Percentiles rank a stretch among this genome's conserved stretches.
phyloP scores from a whole-genome alignment of 2,888 invertebrate species.

The Ganaspis brasiliensis region DNA sequence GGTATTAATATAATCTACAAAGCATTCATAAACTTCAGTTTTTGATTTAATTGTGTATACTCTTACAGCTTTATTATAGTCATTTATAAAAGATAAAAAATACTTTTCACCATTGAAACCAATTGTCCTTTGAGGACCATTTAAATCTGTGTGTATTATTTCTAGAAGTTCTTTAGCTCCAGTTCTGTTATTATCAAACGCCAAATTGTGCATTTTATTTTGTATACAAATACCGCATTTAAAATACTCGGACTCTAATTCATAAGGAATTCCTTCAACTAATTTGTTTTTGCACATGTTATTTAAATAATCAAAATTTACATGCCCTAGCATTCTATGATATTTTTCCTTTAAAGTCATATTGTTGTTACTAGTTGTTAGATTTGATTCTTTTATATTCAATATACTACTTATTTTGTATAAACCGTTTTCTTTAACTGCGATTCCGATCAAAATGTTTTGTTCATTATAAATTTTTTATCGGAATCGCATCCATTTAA shows the following conservation, averaged over 20 bases:
- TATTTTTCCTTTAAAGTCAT: not conserved
- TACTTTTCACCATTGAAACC: not conserved
- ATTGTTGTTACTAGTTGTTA: not conserved
- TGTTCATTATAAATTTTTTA: constrained; percentile 44
- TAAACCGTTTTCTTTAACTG: constrained; percentile 49
- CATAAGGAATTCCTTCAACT: not conserved
- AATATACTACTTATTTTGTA: constrained; percentile 49
- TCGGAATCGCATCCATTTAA: too few relatives aligned
- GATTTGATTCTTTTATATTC: not conserved
- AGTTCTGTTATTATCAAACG: constrained; percentile 62
- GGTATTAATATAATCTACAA: constrained; percentile 21
- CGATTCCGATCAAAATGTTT: constrained; percentile 54
- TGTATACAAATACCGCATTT: not conserved
- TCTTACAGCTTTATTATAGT: not conserved
- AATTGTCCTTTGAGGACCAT: constrained; percentile 46
- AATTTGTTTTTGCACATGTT: not conserved
- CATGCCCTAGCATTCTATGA: not conserved
- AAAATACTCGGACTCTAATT: not conserved
- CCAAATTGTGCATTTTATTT: constrained; percentile 35
- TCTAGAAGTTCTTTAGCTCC: constrained; percentile 59
- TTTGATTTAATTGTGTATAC: constrained; percentile 31
- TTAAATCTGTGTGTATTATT: constrained; percentile 56
- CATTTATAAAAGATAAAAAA: not conserved
- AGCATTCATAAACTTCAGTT: not conserved
- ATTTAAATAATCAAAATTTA: not conserved